Evolutionary conservation across 2,797 vertebrate species (phyloP).

Genomic region (Rhinatrema bivittatum): DNA sequence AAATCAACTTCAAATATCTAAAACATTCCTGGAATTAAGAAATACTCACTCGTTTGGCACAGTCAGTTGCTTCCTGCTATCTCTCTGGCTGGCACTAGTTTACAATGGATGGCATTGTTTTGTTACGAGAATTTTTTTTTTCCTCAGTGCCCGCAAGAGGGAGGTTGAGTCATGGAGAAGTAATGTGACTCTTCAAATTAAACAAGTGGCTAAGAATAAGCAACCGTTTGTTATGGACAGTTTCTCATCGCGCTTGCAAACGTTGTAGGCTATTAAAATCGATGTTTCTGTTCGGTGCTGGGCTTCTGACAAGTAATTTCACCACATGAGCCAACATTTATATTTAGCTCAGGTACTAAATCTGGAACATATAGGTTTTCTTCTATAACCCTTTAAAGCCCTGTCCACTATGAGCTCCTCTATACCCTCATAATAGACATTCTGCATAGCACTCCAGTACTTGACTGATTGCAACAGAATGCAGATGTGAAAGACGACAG

Average conservation of each 20-base stretch:
- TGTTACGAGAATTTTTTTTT: conserved; percentile 31
- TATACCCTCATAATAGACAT: too few relatives aligned
- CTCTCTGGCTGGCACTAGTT: conserved; percentile 32
- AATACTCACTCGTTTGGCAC: conserved; percentile 39
- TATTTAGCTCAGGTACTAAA: conserved; percentile 19
- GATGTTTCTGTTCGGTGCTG: conserved; percentile 35
- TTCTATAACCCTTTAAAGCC: too few relatives aligned
- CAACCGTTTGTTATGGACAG: conserved; percentile 30
- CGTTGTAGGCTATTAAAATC: conserved; percentile 30
- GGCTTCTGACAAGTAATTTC: conserved; percentile 14
- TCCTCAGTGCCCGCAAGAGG: conserved; percentile 26
- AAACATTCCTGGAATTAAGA: conserved; percentile 53
- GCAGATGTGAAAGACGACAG: too few relatives aligned
- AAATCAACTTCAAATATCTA: conserved; percentile 43
- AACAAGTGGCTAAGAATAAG: conserved; percentile 44
- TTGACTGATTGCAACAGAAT: too few relatives aligned
- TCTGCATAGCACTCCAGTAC: too few relatives aligned
- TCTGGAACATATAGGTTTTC: too few relatives aligned
- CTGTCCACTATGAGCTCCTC: too few relatives aligned
- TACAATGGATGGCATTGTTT: conserved; percentile 47
- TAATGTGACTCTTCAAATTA: conserved; percentile 36
- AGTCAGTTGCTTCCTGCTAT: conserved; percentile 41
- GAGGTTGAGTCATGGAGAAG: conserved; percentile 40
- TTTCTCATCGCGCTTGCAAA: conserved; percentile 19
- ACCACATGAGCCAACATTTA: conserved; percentile 17